Evolutionary conservation across 2,888 invertebrate genomes (phyloP).

Genomic region (Yponomeuta cagnagella): DNA sequence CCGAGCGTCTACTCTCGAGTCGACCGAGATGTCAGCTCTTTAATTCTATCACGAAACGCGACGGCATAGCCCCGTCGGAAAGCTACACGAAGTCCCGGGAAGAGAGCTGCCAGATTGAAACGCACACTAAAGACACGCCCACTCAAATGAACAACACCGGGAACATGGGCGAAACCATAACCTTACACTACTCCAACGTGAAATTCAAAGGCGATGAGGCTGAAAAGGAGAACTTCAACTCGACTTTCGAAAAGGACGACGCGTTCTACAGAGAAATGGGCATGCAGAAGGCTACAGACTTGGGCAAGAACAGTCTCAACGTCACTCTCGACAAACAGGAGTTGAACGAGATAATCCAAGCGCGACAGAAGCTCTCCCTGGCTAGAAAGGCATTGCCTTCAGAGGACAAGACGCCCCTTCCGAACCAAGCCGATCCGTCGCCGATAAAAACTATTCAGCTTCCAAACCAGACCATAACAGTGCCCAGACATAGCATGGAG

Average conservation of each 20-base stretch:
- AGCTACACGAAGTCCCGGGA: conserved; percentile 63
- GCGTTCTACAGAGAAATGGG: conserved; percentile 63
- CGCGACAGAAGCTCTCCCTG: conserved; percentile 60
- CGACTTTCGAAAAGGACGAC: conserved; percentile 56
- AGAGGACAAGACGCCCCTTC: conserved; percentile 43
- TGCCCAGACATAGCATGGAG: conserved; percentile 59
- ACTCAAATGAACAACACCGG: background rate
- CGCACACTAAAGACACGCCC: conserved; percentile 31
- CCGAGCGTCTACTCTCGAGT: conserved; percentile 53
- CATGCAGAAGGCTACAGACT: conserved; percentile 42
- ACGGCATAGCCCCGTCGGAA: conserved; percentile 47
- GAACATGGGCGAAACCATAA: conserved; percentile 54
- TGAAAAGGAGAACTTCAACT: conserved; percentile 59
- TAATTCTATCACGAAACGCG: conserved; percentile 56
- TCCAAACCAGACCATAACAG: conserved; percentile 63
- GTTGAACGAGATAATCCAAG: conserved; percentile 66
- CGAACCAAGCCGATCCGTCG: conserved; percentile 42
- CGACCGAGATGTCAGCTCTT: conserved; percentile 51
- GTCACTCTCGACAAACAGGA: conserved; percentile 65
- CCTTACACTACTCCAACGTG: conserved; percentile 59
- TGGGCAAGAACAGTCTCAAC: conserved; percentile 51
- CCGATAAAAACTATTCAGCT: conserved; percentile 59
- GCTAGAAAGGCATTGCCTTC: conserved; percentile 58
- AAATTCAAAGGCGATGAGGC: conserved; percentile 52
- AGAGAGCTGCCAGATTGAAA: conserved; percentile 59